Base-by-base conservation (phyloP, 2,888 invertebrate species). In the Gastracanthus pulcherrimus region DNA sequence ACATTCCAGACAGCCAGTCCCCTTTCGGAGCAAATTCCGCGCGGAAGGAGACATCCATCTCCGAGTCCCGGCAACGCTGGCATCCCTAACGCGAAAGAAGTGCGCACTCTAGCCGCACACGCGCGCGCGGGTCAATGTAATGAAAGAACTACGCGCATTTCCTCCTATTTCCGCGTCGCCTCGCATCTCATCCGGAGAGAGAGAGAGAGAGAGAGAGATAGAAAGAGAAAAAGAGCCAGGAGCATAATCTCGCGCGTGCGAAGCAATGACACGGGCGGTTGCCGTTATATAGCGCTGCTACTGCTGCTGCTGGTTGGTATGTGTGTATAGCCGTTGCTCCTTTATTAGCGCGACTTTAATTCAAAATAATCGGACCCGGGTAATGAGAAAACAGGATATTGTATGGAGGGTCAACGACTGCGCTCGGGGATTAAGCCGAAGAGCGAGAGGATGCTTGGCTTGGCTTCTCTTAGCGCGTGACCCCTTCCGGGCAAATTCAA, bases 341-440 rank as follows among this genome's bases (percentile, higher is more conserved):
- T 71, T 70, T 55, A 23, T 70, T 78, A 64, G 71, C 19, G 67
- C 41, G 70, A 72, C 67, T 79, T 82, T 80, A 72, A 82, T 82
- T 72, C 79, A 72, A 82, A 82, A 79, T 80, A 82, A 79, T 79
- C 66, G 62, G 45, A 7, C 3, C 48, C 55, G 38, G 29, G 2
- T 75, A 78, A 82, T 70, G 77, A 78, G 81, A 78, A 70, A 79
- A 76, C 48, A 66, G 66, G 60, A 64, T 51, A 31, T 36, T 48
- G 45, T 55, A 11, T 11, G n/a, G 3, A 23, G n/a, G n/a, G n/a
- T n/a, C n/a, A n/a, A n/a, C n/a, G n/a, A n/a, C n/a, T n/a, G n/a
- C n/a, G n/a, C n/a, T n/a, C n/a, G n/a, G n/a, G n/a, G n/a, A n/a
- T n/a, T n/a, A n/a, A n/a, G n/a, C n/a, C n/a, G n/a, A n/a, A n/a